Evolutionary conservation across 2,888 invertebrate species (phyloP).

Genomic region (Apomyelois bistriatella): DNA sequence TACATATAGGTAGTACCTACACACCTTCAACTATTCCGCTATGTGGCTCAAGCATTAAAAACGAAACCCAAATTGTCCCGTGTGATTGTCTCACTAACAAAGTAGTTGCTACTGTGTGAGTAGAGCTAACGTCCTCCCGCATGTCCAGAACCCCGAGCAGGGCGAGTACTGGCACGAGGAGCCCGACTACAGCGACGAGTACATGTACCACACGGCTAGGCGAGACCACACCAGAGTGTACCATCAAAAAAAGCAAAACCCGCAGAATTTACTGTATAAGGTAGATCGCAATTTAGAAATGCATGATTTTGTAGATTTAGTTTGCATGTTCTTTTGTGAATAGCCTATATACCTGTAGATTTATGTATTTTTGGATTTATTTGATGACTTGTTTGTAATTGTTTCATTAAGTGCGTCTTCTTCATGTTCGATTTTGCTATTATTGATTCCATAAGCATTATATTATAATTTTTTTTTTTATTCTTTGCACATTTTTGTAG

Average conservation of each 20-base stretch:
- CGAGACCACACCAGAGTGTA: constrained; percentile 68
- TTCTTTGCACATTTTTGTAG: too few relatives aligned
- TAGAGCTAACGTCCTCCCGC: constrained; percentile 61
- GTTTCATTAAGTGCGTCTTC: too few relatives aligned
- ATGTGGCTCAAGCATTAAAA: background rate
- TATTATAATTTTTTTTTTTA: too few relatives aligned
- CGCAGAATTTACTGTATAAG: constrained; percentile 76
- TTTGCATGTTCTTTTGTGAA: too few relatives aligned
- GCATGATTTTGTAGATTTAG: constrained; percentile 16
- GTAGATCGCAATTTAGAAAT: constrained; percentile 41
- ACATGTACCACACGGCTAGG: constrained; percentile 76
- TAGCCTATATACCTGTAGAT: too few relatives aligned
- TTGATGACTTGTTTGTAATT: too few relatives aligned
- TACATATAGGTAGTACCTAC: too few relatives aligned
- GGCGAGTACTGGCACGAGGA: constrained; percentile 70
- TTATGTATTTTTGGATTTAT: too few relatives aligned
- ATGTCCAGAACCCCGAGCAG: constrained; percentile 62
- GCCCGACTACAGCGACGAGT: constrained; percentile 72
- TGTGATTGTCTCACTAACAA: constrained; percentile 19
- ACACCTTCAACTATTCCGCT: background rate
- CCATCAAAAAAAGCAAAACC: constrained; percentile 76
- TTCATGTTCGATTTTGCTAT: too few relatives aligned
- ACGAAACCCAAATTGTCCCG: background rate
- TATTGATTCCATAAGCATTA: too few relatives aligned
- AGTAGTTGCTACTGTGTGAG: constrained; percentile 45